phyloP scores from a whole-genome alignment of 1,140 invertebrate genomes.

The Fopius arisanus region DNA sequence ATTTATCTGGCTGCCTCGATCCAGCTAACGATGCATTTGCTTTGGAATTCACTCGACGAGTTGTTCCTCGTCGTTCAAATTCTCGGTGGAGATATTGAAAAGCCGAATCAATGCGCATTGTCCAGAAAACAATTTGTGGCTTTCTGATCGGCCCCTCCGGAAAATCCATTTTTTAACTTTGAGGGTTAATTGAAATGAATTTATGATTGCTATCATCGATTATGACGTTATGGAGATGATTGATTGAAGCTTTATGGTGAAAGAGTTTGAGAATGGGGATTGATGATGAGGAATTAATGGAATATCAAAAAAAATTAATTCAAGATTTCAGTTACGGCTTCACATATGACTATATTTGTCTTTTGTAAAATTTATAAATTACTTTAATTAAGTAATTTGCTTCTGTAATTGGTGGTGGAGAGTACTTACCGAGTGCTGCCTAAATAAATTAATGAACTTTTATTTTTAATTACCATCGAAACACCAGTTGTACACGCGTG shows the following conservation, averaged over 20 bases:
- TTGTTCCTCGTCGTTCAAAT: neutral
- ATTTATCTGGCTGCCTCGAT: conserved; percentile 48
- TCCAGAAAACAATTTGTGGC: neutral
- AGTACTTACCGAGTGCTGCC: too few species aligned
- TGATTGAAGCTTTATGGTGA: conserved; percentile 17
- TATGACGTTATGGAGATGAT: neutral
- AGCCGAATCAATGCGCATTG: neutral
- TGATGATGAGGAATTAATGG: too few species aligned
- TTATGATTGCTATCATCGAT: neutral
- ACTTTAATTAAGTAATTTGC: too few species aligned
- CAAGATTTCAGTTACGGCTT: too few species aligned
- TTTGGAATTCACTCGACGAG: neutral
- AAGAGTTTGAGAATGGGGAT: neutral
- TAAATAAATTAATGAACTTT: too few species aligned
- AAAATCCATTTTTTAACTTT: neutral
- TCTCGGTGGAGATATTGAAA: neutral
- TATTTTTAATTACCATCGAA: too few species aligned
- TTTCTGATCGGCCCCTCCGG: neutral
- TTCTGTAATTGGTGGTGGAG: too few species aligned
- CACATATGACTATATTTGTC: too few species aligned
- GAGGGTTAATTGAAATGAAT: neutral
- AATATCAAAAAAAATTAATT: too few species aligned
- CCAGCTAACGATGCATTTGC: neutral
- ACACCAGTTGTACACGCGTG: neutral
- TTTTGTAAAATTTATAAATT: too few species aligned